Conservation (phyloP, 2,888 invertebrate genomes). For the Carcina quercana region DNA sequence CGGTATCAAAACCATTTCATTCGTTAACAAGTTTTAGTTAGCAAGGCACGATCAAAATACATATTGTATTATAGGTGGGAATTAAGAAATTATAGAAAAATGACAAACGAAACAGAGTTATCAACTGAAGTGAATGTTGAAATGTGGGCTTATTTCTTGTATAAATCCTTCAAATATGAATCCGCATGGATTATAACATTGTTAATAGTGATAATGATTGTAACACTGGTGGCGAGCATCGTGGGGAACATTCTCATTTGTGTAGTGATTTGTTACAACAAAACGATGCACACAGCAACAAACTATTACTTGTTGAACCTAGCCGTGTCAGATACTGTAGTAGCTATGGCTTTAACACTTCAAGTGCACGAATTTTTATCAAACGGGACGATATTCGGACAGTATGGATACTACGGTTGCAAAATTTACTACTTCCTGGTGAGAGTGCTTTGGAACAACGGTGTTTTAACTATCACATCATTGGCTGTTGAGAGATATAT, state of each 20-base stretch:
- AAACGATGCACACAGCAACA: conserved; percentile 52
- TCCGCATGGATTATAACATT: conserved; percentile 21
- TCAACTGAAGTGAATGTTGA: conserved; percentile 73
- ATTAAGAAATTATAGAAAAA: too few species aligned
- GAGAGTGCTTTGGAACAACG: conserved; percentile 39
- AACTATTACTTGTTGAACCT: conserved; percentile 56
- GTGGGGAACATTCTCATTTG: conserved; percentile 54
- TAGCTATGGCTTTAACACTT: conserved; percentile 43
- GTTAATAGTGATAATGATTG: conserved; percentile 19
- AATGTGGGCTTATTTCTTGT: conserved; percentile 31
- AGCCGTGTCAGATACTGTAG: conserved; percentile 51
- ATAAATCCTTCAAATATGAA: conserved; percentile 21
- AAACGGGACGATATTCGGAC: too few species aligned
- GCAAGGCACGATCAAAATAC: too few species aligned
- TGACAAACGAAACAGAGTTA: conserved; percentile 12
- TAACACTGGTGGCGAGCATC: conserved; percentile 34
- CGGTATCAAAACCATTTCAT: too few species aligned
- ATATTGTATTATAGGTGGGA: too few species aligned
- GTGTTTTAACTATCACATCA: conserved; percentile 43
- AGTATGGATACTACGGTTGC: too few species aligned
- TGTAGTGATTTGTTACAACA: conserved; percentile 51
- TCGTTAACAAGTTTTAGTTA: too few species aligned
- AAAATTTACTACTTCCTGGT: conserved; percentile 39
- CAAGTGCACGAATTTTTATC: conserved; percentile 22
- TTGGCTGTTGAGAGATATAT: conserved; percentile 45